Percentiles rank a stretch among this genome's conserved stretches.
Evolutionary conservation across 2,113 vertebrate genomes (phyloP).

Genomic region (Labeo rohita): DNA sequence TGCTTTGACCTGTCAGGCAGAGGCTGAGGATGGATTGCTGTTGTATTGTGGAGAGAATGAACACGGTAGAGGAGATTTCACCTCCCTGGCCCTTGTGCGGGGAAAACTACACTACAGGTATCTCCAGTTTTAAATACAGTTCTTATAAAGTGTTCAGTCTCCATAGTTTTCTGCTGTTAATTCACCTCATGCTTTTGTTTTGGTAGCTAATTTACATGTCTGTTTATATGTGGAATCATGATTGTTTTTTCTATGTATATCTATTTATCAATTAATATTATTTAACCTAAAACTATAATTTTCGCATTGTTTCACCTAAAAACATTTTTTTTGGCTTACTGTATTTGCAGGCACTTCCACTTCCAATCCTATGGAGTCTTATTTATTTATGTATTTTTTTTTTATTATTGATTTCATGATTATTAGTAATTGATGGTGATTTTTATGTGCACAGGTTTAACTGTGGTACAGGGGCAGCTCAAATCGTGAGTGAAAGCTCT

Average conservation of each 20-base stretch:
- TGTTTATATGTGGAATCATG: not conserved
- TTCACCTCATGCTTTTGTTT: not conserved
- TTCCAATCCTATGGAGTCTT: not conserved
- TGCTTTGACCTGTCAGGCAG: conserved; percentile 76
- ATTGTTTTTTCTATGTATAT: not conserved
- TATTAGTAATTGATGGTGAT: not conserved
- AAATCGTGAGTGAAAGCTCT: conserved; percentile 82
- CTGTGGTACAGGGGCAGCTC: conserved; percentile 89
- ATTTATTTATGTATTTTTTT: no score
- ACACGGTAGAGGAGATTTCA: conserved; percentile 88
- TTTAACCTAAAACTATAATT: not conserved
- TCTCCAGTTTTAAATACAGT: not conserved
- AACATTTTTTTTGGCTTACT: not conserved
- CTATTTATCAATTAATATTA: not conserved
- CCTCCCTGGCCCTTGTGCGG: conserved; percentile 84
- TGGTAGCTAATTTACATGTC: no score
- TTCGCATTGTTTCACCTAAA: not conserved
- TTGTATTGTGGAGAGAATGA: conserved; percentile 95
- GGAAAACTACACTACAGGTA: conserved; percentile 91
- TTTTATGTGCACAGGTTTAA: conserved; percentile 82
- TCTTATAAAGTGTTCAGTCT: not conserved
- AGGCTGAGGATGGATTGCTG: conserved; percentile 88
- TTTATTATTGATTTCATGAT: not conserved
- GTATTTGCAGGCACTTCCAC: not conserved
- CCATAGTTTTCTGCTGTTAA: not conserved